Evolutionary conservation across 2,797 vertebrate species (phyloP), one percentile per base, ranked within the genome.

Genomic region (Siniperca undulata): DNA sequence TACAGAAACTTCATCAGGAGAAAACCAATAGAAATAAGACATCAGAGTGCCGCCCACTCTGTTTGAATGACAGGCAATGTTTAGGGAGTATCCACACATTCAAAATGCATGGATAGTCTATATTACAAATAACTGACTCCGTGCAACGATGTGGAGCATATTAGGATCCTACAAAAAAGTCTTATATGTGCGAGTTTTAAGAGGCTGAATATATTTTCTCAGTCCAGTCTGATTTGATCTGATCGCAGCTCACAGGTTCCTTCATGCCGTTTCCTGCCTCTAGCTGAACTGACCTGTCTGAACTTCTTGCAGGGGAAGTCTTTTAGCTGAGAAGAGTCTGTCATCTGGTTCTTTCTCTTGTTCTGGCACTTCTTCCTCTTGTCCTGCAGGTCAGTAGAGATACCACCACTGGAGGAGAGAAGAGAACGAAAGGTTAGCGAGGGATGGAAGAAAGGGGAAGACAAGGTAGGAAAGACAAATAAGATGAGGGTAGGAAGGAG

Each of bases 221-320:
- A 36, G 22, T 16, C 13, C 0, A 2, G 13, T 10, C 13, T 11
- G 60, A 40, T 14, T 16, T 30, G 38, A 44, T n/a, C 2, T n/a
- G 53, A 48, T 34, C 0, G 9, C 38, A 48, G 65, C 34, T 74
- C 30, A 50, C 38, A 11, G 14, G 22, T 11, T 27, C n/a, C 40
- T 17, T 11, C 0, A 2, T 24, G n/a, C 38, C 1, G 5, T n/a
- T 48, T 66, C 42, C 30, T 59, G 61, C 30, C 53, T 50, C 50
- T 0, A 9, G 36, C 6, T 55, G 62, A 70, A 81, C 84, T 59
- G 4, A 97, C 97, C 96, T 97, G 92, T 84, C 85, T 97, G 92
- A 97, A 97, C 78, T 80, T 96, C 88, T 98, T 98, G 93, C 97
- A 98, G 74, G 96, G 95, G 66, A 96, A 94, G 4, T 78, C 87